These are phyloP conservation scores for Aulostomus chinensis DNA, from an alignment of 2,797 vertebrate genomes.

Conservation along the genomic window DNA sequence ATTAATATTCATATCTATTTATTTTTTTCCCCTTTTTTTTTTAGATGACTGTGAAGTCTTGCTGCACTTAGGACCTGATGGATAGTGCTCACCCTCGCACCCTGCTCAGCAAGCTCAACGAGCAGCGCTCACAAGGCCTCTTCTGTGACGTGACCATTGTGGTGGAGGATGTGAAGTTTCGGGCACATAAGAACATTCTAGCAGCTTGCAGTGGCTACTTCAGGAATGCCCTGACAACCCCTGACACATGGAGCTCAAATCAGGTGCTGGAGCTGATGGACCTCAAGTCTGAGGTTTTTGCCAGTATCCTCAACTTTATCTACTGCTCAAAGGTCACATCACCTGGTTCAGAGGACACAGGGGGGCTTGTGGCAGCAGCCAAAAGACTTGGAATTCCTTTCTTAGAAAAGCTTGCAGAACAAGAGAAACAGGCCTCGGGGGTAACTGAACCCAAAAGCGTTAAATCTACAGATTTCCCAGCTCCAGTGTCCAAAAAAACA, in stretches of 20 bases:
- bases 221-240: slow-evolving; percentile 88
- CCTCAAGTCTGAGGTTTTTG: slow-evolving; percentile 97
- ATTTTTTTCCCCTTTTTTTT: slow-evolving; percentile 28
- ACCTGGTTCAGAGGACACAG: slow-evolving; percentile 83
- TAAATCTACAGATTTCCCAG: slow-evolving; percentile 60
- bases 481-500: slow-evolving; percentile 57
- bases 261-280: slow-evolving; percentile 95
- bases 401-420: slow-evolving; percentile 90
- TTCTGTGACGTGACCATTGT: slow-evolving; percentile 98
- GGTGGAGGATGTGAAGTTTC: slow-evolving; percentile 98
- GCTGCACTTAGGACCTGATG: slow-evolving; percentile 87
- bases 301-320: slow-evolving; percentile 96
- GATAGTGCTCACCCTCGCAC: slow-evolving; percentile 90
- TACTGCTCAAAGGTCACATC: slow-evolving; percentile 93
- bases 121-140: slow-evolving; percentile 93
- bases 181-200: slow-evolving; percentile 95
- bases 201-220: slow-evolving; percentile 97
- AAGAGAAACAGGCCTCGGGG: slow-evolving; percentile 55
- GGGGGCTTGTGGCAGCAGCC: slow-evolving; percentile 89
- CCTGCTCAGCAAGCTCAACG: slow-evolving; percentile 92
- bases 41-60: slow-evolving; percentile 92
- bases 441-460: slow-evolving; percentile 34
- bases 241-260: slow-evolving; percentile 85
- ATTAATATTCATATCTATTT: slow-evolving; percentile 11
- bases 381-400: slow-evolving; percentile 97